Evolutionary conservation across 1,140 invertebrate species (phyloP), one percentile per base, ranked within the genome.

Genomic region (Phthorimaea operculella): DNA sequence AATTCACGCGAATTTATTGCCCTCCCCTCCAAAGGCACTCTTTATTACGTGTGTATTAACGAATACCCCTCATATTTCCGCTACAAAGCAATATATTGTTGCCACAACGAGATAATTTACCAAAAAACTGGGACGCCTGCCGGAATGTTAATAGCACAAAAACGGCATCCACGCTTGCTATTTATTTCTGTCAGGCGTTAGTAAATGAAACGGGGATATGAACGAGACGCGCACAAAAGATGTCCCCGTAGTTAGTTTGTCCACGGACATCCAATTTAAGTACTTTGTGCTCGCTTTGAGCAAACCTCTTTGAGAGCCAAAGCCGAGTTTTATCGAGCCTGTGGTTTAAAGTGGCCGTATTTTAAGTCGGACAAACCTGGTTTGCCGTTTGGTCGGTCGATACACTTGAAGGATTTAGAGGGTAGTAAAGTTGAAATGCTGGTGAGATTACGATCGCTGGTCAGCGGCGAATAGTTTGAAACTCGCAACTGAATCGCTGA

Each of bases 31-130:
- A 63, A 61, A 77, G 70, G 66, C 54, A 59, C 64, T 73, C 68
- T 75, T 75, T 76, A 76, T 79, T 65, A 67, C 66, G 57, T 62
- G 60, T 59, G 64, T 72, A 74, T 76, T 70, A 71, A 72, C 69
- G 70, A 70, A 71, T 73, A 60, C 62, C 62, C 53, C 15, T 47
- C 44, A 47, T 47, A 47, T 47, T 54, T 54, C 55, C 59, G 55
- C 57, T 62, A 55, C 53, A 44, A 58, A 42, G 48, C 33, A 45
- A 63, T 64, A 70, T 59, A 63, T 68, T 50, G 34, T 50, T 5
- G 17, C 17, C 57, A 45, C 49, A 54, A 59, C 52, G 18, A 57
- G 49, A 49, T 48, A 58, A 57, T 59, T 49, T 44, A 52, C 39
- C 52, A 11, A 55, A 55, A 59, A 65, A 63, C 65, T 47, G 44